Evolutionary conservation across 2,888 invertebrate genomes (phyloP), one percentile per base, ranked within the genome.

Genomic region (Toxonevra muliebris): DNA sequence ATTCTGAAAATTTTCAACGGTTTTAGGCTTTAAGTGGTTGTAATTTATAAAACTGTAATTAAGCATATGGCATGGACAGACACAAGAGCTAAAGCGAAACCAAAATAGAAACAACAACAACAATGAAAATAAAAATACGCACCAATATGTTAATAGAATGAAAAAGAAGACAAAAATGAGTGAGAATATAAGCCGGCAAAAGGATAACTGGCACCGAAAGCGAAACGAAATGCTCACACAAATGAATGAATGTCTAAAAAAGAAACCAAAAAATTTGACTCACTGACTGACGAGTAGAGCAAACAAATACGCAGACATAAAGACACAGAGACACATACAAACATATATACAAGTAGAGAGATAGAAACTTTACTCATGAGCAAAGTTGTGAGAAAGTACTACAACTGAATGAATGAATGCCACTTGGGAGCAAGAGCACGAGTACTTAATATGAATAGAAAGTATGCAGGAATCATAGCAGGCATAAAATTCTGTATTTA

Each of bases 21-120:
- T 61, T 66, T 55, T 61, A 20, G 61, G 61, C 43, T 63, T n/a
- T 57, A 61, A 66, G 57, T 58, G 66, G 30, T 57, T 50, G 7
- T 41, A 66, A 66, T 61, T 66, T 61, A 61, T 61, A 52, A 61
- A 66, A 66, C 61, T 61, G 66, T 61, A 57, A 61, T 66, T 66
- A 66, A 61, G 40, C 57, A 48, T 55, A 45, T 53, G 30, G 53
- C n/a, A 41, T 30, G 17, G 41, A 43, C 30, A 42, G 8, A 48
- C 11, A 20, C 20, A 17, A 9, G 12, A 19, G 8, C 55, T n/a
- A n/a, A n/a, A n/a, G 20, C 9, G 11, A 10, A 55, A 43, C 43
- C 48, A 7, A 7, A 30, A 30, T 30, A 30, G 30, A 2, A 30
- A 30, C 30, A 30, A 30, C 30, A 30, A 2, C 30, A 7, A 4